Evolutionary conservation across 2,113 vertebrate genomes (phyloP), one percentile per base, ranked within the genome.

Genomic region (Vireo altiloquus): DNA sequence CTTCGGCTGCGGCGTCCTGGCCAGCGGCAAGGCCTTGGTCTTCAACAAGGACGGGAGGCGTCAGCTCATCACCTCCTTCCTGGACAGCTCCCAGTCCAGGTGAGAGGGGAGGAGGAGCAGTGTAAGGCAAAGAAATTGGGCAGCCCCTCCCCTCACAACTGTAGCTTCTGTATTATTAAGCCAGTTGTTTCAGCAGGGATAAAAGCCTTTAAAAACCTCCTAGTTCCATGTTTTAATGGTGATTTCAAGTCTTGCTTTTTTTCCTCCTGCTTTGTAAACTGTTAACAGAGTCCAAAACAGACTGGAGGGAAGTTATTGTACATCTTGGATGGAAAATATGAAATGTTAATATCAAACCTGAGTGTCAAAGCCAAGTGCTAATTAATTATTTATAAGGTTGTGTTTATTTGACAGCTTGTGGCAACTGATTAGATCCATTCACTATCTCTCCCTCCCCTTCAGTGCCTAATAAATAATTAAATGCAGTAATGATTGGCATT

Each of bases 31-130:
- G 95, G 99, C 99, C 30, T 96, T 99, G 92, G 99, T 99, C 88
- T 99, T 99, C 97, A 99, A 99, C 98, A 99, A 98, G 92, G 99
- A 99, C 31, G 99, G 99, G 31, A 98, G 99, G 44, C 98, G 99
- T 74, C 99, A 99, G 96, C 97, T 99, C 18, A 97, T 99, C 95
- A 99, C 99, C 6, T 97, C 99, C 39, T 99, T 99, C 37, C 98
- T 99, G 33, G 99, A 99, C 98, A 99, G 99, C 94, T 99, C 99
- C 39, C 99, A 99, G 89, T 99, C 99, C 97, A 99, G 99, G 99
- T 99, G 95, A 97, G 97, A 47, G 42, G 19, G 11, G 69, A 46
- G 33, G 69, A 71, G 24, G 25, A 64, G 39, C 14, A 19, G 13
- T 13, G 4, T 37, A 25, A 63, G 42, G 33, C 37, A 49, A 35